Conservation (phyloP, 2,113 vertebrate genomes). For the Heloderma charlesbogerti region DNA sequence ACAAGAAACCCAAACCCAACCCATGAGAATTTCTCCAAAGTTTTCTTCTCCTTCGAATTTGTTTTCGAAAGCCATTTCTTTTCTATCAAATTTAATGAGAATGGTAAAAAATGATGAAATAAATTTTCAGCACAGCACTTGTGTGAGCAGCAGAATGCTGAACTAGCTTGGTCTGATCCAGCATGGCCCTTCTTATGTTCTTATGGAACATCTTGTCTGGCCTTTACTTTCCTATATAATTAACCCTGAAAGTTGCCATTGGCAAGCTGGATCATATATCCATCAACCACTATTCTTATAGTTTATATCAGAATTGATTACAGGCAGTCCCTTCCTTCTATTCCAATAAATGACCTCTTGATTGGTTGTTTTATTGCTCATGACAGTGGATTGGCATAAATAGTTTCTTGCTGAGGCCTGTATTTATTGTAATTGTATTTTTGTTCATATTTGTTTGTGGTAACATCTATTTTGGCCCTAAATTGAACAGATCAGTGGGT, state of each 20-base stretch:
- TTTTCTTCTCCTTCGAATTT: too few species aligned
- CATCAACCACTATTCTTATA: slow-evolving; percentile 43
- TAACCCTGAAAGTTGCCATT: neutral
- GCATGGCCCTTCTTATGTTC: too few species aligned
- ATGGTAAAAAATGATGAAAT: too few species aligned
- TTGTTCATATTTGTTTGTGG: slow-evolving; percentile 2
- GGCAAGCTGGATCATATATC: slow-evolving; percentile 35
- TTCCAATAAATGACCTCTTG: slow-evolving; percentile 56
- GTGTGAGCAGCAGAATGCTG: too few species aligned
- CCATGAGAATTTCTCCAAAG: too few species aligned
- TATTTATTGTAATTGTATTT: slow-evolving; percentile 19
- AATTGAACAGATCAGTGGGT: neutral
- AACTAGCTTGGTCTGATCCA: too few species aligned
- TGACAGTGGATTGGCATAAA: neutral
- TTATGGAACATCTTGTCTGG: neutral
- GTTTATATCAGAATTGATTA: slow-evolving; percentile 71
- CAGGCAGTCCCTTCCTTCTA: slow-evolving; percentile 56
- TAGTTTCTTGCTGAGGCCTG: slow-evolving; percentile 30
- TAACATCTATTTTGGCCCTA: slow-evolving; percentile 7
- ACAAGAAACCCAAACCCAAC: too few species aligned
- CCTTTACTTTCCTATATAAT: neutral
- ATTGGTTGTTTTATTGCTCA: slow-evolving; percentile 43
- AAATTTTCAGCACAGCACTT: too few species aligned
- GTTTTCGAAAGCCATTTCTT: too few species aligned
- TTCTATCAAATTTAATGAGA: too few species aligned